Base-by-base conservation (phyloP, 2,797 vertebrate genomes). In the Megalops cyprinoides region DNA sequence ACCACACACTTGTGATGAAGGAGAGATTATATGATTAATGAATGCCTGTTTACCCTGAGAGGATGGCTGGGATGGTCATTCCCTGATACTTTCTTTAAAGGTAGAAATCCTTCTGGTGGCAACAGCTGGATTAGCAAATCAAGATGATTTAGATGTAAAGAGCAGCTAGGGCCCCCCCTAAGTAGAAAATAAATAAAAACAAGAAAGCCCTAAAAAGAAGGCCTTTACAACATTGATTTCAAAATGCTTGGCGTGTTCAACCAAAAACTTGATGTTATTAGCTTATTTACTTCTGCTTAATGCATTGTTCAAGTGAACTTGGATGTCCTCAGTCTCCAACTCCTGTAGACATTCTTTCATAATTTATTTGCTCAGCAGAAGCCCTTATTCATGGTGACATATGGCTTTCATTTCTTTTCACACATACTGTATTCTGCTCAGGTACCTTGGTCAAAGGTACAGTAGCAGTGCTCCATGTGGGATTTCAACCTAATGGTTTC, bases 21-120 rank as follows among this genome's bases (percentile, higher is more conserved):
- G 18, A 42, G 39, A 71, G 67, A 71, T 71, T 71, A 44, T 71
- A 9, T 44, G 67, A 71, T 71, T 71, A 42, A 71, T 7, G 23
- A 42, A 69, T 42, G 12, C 37, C 3, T 69, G 65, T 69, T 69
- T 39, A 44, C 34, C 5, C 65, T 5, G 65, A 69, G 20, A 42
- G 8, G 44, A 15, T 1, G 9, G 6, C 67, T 39, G 44, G 9
- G 39, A 3, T 42, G 20, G 44, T 71, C 44, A 37, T 15, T 20
- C 2, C 37, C 67, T 23, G 67, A n/a, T 20, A 42, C 65, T 37
- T 20, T 44, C 39, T 23, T 44, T 42, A 71, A 42, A 44, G 15
- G 7, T 39, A 42, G 2, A 71, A n/a, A 71, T 71, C 67, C 67
- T n/a, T 44, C 67, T 23, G 67, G 34, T 67, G 39, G 23, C 15